Base-by-base conservation (phyloP, 2,888 invertebrate genomes). In the Pseudolycoriella hygida region DNA sequence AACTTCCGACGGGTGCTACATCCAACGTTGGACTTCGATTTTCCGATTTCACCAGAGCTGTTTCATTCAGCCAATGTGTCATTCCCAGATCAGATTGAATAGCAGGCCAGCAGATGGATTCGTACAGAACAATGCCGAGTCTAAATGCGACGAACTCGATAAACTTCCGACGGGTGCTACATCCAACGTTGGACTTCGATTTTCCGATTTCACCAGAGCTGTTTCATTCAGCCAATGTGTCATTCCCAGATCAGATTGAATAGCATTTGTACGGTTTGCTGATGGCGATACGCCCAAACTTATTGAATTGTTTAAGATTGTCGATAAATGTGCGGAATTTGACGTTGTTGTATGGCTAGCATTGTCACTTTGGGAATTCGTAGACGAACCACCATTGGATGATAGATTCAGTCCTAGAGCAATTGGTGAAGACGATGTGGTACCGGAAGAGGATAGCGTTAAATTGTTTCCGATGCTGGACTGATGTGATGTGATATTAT, bases 11-110 rank as follows among this genome's bases (percentile, higher is more conserved):
- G 41, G 56, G 56, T 45, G 57, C 60, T 14, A 47, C 20, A 17
- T 44, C 47, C 56, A 76, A 68, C 53, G 74, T 74, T 40, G 80
- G 79, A 65, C 78, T 79, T 54, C 79, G 76, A 54, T 78, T 76
- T 65, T 81, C 81, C 55, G 77, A 77, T 67, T 81, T 81, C 50
- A 81, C 79, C 40, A 55, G 48, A 47, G 53, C 55, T 45, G 54
- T 52, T 34, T 64, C 55, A 48, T 56, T 57, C 47, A 65, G 49
- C 65, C 65, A 65, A 51, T 64, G 63, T 46, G 64, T 57, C 62
- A 65, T 62, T 42, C 57, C 58, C 51, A 55, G 47, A 42, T 55
- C 53, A 40, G n/a, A n/a, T n/a, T n/a, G n/a, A n/a, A n/a, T n/a
- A n/a, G n/a, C 19, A 46, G 20, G n/a, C 31, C 18, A 18, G 40